phyloP scores from a whole-genome alignment of 2,888 invertebrate species.

The Epirrhoe alternata region DNA sequence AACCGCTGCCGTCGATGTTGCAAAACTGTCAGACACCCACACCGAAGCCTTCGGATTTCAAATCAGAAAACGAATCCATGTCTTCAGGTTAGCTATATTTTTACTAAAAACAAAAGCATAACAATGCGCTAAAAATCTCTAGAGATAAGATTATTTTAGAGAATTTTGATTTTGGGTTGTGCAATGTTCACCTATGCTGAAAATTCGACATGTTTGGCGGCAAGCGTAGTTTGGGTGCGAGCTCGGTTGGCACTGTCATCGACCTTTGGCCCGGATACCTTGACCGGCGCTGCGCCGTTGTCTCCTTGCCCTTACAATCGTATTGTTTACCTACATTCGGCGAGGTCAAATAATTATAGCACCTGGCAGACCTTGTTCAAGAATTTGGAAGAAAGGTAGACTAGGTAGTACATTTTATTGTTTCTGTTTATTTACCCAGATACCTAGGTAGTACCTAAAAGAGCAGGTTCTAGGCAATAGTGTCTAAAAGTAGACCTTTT shows the following conservation, averaged over 20 bases:
- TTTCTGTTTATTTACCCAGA: not conserved
- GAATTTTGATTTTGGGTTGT: slow-evolving; percentile 1
- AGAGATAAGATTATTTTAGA: not conserved
- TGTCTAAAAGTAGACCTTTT: no score
- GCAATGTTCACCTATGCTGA: not conserved
- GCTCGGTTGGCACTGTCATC: slow-evolving; percentile 70
- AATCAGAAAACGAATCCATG: slow-evolving; percentile 83
- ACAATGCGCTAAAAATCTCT: not conserved
- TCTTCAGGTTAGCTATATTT: slow-evolving; percentile 75
- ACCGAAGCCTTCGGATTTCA: slow-evolving; percentile 45
- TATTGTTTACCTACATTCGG: slow-evolving; percentile 73
- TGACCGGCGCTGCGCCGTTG: slow-evolving; percentile 78
- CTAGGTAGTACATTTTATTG: not conserved
- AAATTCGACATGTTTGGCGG: slow-evolving; percentile 59
- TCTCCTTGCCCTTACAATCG: slow-evolving; percentile 72
- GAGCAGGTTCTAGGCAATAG: no score
- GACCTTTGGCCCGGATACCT: slow-evolving; percentile 85
- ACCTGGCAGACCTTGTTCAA: slow-evolving; percentile 5
- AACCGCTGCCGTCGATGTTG: slow-evolving; percentile 83
- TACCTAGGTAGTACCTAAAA: slow-evolving; percentile 2
- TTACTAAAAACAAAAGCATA: slow-evolving; percentile 4
- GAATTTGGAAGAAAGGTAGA: not conserved
- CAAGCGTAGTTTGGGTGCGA: slow-evolving; percentile 56
- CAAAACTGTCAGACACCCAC: slow-evolving; percentile 78
- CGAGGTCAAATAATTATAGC: slow-evolving; percentile 23